Conservation (phyloP, 35 echinoderm and acorn worm species). For the Apostichopus japonicus region DNA sequence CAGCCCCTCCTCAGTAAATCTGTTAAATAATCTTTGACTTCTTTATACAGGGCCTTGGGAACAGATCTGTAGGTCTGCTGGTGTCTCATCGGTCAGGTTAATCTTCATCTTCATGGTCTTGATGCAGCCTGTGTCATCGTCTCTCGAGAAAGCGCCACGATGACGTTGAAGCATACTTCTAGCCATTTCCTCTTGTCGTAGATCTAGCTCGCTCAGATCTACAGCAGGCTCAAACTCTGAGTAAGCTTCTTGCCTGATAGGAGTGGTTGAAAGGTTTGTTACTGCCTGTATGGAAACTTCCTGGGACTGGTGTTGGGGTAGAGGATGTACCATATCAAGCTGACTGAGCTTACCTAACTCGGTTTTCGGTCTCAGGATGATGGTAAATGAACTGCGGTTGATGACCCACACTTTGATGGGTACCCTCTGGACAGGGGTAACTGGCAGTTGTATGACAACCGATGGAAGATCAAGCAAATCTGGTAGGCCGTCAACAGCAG, state of each 20-base stretch:
- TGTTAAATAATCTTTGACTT: no score
- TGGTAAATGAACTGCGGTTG: not conserved
- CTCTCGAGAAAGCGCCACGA: no score
- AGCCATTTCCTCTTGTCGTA: not conserved
- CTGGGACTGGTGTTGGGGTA: not conserved
- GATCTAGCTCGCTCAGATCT: conserved; percentile 12
- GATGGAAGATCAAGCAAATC: not conserved
- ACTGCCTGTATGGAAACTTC: not conserved
- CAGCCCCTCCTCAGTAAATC: no score
- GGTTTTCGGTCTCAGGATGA: not conserved
- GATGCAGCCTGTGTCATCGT: no score
- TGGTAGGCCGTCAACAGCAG: not conserved
- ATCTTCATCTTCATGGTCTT: no score
- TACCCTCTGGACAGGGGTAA: not conserved
- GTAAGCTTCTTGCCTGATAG: not conserved
- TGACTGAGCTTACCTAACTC: not conserved
- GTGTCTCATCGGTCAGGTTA: no score
- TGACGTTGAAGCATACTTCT: not conserved
- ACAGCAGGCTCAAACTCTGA: not conserved
- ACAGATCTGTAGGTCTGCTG: no score
- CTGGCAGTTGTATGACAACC: not conserved
- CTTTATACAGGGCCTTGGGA: no score
- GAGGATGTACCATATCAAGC: not conserved
- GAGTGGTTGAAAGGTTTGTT: not conserved
- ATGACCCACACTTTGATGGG: not conserved